Evolutionary conservation across 2,888 invertebrate genomes (phyloP), one percentile per base, ranked within the genome.

Genomic region (Oeneis ivallda): DNA sequence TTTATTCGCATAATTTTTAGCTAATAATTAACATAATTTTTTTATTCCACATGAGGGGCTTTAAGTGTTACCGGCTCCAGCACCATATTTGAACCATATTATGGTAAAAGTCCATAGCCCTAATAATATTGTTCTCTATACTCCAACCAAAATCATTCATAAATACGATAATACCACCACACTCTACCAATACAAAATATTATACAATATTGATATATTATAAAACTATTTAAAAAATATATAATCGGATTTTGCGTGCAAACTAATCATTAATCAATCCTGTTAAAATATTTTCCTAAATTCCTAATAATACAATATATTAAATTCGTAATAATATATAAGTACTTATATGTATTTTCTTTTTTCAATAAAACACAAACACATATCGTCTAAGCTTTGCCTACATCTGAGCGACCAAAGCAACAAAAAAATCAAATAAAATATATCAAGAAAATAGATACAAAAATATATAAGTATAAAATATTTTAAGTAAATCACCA

Each of bases 381-480:
- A 61, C 61, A 61, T 41, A 61, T 52, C 11, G 50, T 26, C 26
- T 41, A 61, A 61, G 61, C 61, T 61, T 61, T 34, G 61, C 61
- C 41, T 52, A 52, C 61, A 61, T 52, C 50, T 61, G 61, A 43
- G 61, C 52, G 61, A 61, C 61, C 56, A 64, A 58, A 58, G 41
- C 15, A 17, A 49, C 11, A 19, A 1, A 49, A 34, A 63, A 39
- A n/a, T 17, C 39, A 15, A 60, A 50, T 60, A 63, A 57, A 52
- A 60, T 52, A 65, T 45, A 60, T 56, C 11, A 10, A 26, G 32
- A 19, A 54, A 54, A 15, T 11, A 10, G 6, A 11, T 39, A 11
- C 10, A 1, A 3, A 9, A 17, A 19, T 19, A 8, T 11, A 0
- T 17, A 50, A 26, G 11, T 11, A 49, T 9, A 26, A 10, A 15